Conservation (phyloP, 2,113 vertebrate species). For the Heliornis fulica region DNA sequence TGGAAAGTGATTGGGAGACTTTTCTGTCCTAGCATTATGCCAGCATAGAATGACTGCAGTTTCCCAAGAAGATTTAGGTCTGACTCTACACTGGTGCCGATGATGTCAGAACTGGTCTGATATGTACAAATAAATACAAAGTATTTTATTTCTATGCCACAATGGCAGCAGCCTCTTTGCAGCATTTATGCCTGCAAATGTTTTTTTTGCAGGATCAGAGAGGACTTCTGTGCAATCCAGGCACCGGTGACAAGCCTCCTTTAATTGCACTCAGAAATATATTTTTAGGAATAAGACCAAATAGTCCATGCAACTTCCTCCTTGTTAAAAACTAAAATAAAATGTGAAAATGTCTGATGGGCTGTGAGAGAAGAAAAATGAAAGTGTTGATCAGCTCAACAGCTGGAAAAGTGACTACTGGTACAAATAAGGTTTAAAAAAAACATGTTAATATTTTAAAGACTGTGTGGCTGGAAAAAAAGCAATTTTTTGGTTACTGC, state of each 20-base stretch:
- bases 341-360: not conserved
- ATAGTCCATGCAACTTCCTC: not conserved
- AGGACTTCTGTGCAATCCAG: slow-evolving; percentile 5
- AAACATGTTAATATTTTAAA: slow-evolving; percentile 26
- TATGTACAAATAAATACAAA: slow-evolving; percentile 13
- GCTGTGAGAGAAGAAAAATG: not conserved
- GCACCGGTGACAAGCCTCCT: slow-evolving; percentile 7
- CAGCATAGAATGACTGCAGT: not conserved
- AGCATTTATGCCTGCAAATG: not conserved
- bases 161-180: slow-evolving; percentile 13
- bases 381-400: slow-evolving; percentile 24
- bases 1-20: not conserved
- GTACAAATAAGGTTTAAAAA: not conserved
- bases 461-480: not conserved
- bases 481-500: not conserved
- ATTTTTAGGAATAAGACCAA: slow-evolving; percentile 54
- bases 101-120: slow-evolving; percentile 6
- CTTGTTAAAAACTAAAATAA: slow-evolving; percentile 43
- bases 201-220: not conserved
- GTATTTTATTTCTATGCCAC: slow-evolving; percentile 10
- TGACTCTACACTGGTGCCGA: not conserved
- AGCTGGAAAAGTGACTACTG: slow-evolving; percentile 47
- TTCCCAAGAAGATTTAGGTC: not conserved
- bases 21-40: not conserved
- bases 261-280: slow-evolving; percentile 12